phyloP scores from a whole-genome alignment of 1,140 invertebrate species.

The Drosophila subobscura region DNA sequence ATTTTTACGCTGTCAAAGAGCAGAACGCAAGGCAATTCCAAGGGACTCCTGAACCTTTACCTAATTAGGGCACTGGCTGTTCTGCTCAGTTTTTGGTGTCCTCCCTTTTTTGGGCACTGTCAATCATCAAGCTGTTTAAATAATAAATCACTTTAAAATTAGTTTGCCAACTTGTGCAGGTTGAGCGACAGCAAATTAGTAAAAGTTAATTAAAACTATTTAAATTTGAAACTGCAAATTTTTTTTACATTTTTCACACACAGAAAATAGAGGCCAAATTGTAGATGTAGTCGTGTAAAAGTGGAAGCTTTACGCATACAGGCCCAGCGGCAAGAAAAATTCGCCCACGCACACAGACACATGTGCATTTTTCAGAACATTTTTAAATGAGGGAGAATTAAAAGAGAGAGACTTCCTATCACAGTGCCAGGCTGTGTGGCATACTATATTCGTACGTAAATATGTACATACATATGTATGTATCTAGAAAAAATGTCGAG shows the following conservation, averaged over 20 bases:
- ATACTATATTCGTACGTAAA: constrained; percentile 18
- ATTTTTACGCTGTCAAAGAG: constrained; percentile 38
- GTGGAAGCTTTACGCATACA: constrained; percentile 47
- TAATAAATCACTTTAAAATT: constrained; percentile 83
- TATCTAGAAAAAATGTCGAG: constrained; percentile 68
- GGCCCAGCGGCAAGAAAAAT: constrained; percentile 19
- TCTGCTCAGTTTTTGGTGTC: constrained; percentile 17
- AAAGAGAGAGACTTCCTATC: constrained; percentile 36
- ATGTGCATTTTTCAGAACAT: constrained; percentile 61
- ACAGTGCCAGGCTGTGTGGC: constrained; percentile 25
- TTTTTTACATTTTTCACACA: constrained; percentile 69
- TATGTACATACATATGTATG: no score
- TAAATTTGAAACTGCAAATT: constrained; percentile 82
- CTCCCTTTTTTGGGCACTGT: constrained; percentile 46
- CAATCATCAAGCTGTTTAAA: constrained; percentile 78
- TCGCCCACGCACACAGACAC: constrained; percentile 18
- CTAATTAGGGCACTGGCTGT: constrained; percentile 65
- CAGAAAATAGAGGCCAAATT: constrained; percentile 5
- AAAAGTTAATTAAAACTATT: constrained; percentile 82
- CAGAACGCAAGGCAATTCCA: constrained; percentile 13
- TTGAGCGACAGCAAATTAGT: constrained; percentile 78
- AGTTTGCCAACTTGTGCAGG: constrained; percentile 77
- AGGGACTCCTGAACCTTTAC: constrained; percentile 34
- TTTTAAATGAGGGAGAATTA: constrained; percentile 74
- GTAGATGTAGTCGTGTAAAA: constrained; percentile 45